Evolutionary conservation across 2,113 vertebrate genomes (phyloP), one percentile per base, ranked within the genome.

Genomic region (Heterocephalus glaber): DNA sequence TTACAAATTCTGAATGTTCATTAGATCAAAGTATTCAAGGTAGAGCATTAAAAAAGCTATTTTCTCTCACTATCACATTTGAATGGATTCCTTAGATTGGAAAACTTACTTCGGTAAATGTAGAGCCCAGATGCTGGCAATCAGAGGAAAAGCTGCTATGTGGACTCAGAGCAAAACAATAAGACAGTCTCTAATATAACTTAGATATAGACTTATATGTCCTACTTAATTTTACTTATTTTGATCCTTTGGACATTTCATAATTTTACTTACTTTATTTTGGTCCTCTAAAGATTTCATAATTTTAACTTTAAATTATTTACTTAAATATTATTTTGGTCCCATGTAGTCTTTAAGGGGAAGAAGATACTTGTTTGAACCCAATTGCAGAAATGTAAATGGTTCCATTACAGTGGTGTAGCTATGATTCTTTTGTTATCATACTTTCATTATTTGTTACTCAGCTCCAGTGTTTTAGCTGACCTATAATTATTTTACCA

Each of bases 71-170:
- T 56, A 20, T 86, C 65, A 72, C 68, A 56, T 86, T 68, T 91
- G 79, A 92, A 61, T 86, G 88, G 63, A 85, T 88, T 90, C 90
- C 88, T 92, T 63, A 82, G 47, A 95, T 63, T 90, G 81, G 44
- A 81, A 95, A 96, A 89, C 26, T 81, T 92, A 61, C 30, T 87
- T 76, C 81, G 66, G 88, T 91, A 83, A 89, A 95, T 83, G 89
- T 52, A 94, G 90, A 95, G 82, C 22, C 81, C 47, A 60, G 47
- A 60, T 92, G 66, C 92, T 94, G 94, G 68, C 26, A 47, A 80
- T 76, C 6, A 19, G 72, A 86, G 90, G 80, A 77, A 93, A 84
- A 86, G 58, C 92, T 92, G 44, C 72, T 70, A 28, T 85, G 66
- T 41, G 44, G 49, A 44, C 54, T 85, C 60, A 35, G 38, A 63